Evolutionary conservation across 2,113 vertebrate species (phyloP).

Genomic region (Sorex araneus): DNA sequence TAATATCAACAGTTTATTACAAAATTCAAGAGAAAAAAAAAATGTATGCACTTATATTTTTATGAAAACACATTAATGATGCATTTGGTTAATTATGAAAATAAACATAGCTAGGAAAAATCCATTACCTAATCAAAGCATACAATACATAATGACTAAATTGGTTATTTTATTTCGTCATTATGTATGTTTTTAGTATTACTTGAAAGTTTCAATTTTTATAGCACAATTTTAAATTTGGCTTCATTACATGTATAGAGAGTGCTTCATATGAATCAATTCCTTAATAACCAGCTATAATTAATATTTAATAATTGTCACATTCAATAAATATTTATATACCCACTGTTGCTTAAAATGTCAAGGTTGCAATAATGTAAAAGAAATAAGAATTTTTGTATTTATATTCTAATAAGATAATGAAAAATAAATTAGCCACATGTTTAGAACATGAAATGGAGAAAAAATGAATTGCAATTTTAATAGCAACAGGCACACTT

Average conservation of each 20-base stretch:
- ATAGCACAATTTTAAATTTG: background rate
- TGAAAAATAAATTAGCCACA: background rate
- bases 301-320: background rate
- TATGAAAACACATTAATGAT: background rate
- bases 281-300: background rate
- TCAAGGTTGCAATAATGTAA: background rate
- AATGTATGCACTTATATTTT: background rate
- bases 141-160: background rate
- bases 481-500: background rate
- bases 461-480: background rate
- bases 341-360: background rate
- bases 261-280: background rate
- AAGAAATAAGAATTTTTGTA: background rate
- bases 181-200: background rate
- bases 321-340: background rate
- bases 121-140: background rate
- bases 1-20: background rate
- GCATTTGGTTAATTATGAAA: background rate
- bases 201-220: background rate
- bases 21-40: background rate
- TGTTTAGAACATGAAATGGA: background rate
- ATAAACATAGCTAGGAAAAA: background rate
- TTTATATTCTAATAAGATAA: background rate
- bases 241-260: background rate
- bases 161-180: background rate